Base-by-base conservation (phyloP, 1,140 invertebrate species). In the Xylocopa sonorina region DNA sequence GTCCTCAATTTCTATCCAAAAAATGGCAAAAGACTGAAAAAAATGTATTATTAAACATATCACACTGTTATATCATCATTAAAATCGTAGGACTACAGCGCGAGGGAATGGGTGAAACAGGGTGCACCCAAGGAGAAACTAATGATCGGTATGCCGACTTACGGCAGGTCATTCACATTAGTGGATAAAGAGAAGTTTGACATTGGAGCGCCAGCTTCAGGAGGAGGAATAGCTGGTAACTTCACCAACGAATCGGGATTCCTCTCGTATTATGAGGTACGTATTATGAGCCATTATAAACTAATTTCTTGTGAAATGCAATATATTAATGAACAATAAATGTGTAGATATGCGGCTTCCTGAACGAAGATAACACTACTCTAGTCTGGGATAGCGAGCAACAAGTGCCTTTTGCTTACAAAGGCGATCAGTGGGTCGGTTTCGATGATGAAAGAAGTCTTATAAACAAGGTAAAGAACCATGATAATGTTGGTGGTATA, bases 301-400 rank as follows among this genome's bases (percentile, higher is more conserved):
- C 43, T 55, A 0, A 27, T 27, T 16, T 16, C 5, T 18, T 21
- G 1, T 34, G 1, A 4, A 57, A 51, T 7, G 14, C 18, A 3
- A 24, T 0, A 3, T 5, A 41, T 5, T 24, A 41, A 62, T 16
- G 0, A 21, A 16, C 1, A 7, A 64, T 3, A 14, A 53, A 41
- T 27, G 21, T 48, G 60, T 81, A 95, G 95, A 94, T 99, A 50
- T 99, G 98, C 90, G 96, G 97, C 84, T 98, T 99, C 94, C 92
- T 99, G 12, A 95, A 96, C 60, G 96, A 96, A 86, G 96, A 97
- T 77, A 98, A 99, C 89, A 98, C 98, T 0, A 98, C 97, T 0
- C 93, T 99, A 0, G 97, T 99, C 0, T 99, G 98, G 98, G 98
- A 99, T 88, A 98, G 98, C 83, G 98, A 99, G 90, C 98, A 98